Evolutionary conservation across 2,113 vertebrate genomes (phyloP), one percentile per base, ranked within the genome.

Genomic region (Malurus cyaneus): DNA sequence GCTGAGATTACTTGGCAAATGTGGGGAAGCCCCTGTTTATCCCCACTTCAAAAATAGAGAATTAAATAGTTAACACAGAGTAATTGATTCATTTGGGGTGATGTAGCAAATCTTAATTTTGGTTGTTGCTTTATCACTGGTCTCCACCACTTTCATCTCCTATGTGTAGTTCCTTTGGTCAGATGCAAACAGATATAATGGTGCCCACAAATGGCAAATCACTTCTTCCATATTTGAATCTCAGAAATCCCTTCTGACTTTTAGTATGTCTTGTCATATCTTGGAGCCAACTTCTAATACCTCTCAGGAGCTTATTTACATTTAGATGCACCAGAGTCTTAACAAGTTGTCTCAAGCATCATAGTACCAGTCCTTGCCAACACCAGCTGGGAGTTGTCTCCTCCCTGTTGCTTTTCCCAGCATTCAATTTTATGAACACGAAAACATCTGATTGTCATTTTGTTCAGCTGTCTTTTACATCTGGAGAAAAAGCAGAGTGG

Each of bases 361-460:
- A 7, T 44, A 66, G 26, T 66, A 52, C 56, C n/a, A 64, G 64
- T 62, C 42, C 24, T 89, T 92, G 31, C 67, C 42, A 53, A 11
- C 34, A 49, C 18, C 60, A 93, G 60, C 71, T 80, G 64, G 16
- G 60, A 93, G 29, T 13, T 54, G 21, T 73, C 47, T 80, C 20
- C 26, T 85, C 44, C 1, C 2, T 80, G 3, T 54, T 86, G 41
- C 77, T 89, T 89, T 74, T 91, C 28, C 20, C 69, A 67, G 7
- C 64, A 49, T 66, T 90, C 52, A 47, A 1, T 81, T 92, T 76
- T 70, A 54, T 88, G 84, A 92, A 86, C 18, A 8, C 46, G n/a
- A 41, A 78, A 91, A 79, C 80, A 93, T 78, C 61, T 93, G 94
- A 92, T 62, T 83, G 67, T 83, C 29, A 47, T 96, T 95, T 83